Evolutionary conservation across 2,888 invertebrate species (phyloP), one percentile per base, ranked within the genome.

Genomic region (Celastrina argiolus): DNA sequence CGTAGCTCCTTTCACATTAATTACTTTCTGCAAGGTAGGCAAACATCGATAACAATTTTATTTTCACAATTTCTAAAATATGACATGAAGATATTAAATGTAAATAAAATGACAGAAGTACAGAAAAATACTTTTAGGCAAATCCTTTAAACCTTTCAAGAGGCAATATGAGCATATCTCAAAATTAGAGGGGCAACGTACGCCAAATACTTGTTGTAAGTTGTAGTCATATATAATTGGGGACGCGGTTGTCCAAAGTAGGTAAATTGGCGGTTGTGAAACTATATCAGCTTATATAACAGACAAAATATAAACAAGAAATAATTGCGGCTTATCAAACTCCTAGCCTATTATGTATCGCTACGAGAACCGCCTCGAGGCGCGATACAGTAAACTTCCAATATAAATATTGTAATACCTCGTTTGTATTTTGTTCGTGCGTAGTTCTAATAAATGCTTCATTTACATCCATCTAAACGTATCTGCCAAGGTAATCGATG

Each of bases 401-500:
- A 69, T 68, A 67, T 66, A 66, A 70, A 64, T 66, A 45, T 51
- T 56, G 56, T 34, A 66, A 66, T 56, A 56, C 67, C 39, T 66
- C 65, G 69, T 68, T 68, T 65, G 63, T 67, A 63, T 70, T 69
- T 67, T 66, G 56, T 66, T 59, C 66, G 69, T 42, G 56, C 67
- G 64, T 65, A 51, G 12, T 56, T 56, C 65, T 56, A 61, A 71
- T 70, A 67, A 70, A 71, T 66, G 67, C 67, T 72, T 69, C 69
- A 70, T 70, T 66, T 69, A 69, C 70, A 67, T 68, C 56, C 66
- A 65, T 73, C 70, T 69, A 70, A 71, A 72, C 71, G 65, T 73
- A 69, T 67, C 69, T 66, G 69, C 72, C 71, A 71, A 74, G 72
- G 72, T 72, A 69, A 73, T 71, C 69, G 67, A 70, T 73, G 71